Conservation (phyloP, 2,113 vertebrate genomes). For the Callionymus lyra region DNA sequence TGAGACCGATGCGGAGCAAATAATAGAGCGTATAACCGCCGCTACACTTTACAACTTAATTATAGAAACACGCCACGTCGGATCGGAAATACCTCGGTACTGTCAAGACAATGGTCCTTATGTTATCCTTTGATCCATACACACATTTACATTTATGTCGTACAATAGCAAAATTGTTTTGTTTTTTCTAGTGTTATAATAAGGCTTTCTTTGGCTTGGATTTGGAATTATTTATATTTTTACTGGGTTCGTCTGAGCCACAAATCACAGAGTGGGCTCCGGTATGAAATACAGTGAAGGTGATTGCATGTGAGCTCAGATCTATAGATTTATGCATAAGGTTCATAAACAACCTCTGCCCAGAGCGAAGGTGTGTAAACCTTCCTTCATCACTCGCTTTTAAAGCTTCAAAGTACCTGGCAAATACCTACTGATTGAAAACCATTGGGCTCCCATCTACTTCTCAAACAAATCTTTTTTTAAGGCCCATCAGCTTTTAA, state of each 20-base stretch:
- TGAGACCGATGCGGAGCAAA: slow-evolving; percentile 70
- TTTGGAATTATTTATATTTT: too few relatives aligned
- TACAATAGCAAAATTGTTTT: too few relatives aligned
- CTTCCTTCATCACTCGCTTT: slow-evolving; percentile 38
- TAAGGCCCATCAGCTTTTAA: slow-evolving; percentile 11
- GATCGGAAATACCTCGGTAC: slow-evolving; percentile 38
- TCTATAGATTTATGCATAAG: slow-evolving; percentile 26
- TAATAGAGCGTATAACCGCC: slow-evolving; percentile 70
- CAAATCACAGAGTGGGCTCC: slow-evolving; percentile 19
- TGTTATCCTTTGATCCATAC: slow-evolving; percentile 72
- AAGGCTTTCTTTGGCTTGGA: too few relatives aligned
- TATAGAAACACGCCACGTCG: slow-evolving; percentile 69
- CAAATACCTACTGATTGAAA: slow-evolving; percentile 47
- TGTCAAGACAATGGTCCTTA: slow-evolving; percentile 50
- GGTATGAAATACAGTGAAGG: slow-evolving; percentile 24
- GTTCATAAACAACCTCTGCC: slow-evolving; percentile 32
- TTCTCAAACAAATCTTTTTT: slow-evolving; percentile 41
- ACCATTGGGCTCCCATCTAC: slow-evolving; percentile 33
- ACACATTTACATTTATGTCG: slow-evolving; percentile 30
- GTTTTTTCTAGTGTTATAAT: too few relatives aligned
- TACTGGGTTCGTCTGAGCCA: too few relatives aligned
- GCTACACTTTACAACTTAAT: slow-evolving; percentile 80
- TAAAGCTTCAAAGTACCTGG: slow-evolving; percentile 32
- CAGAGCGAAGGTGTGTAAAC: slow-evolving; percentile 13
- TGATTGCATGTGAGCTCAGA: slow-evolving; percentile 12